These are phyloP conservation scores for Platygyra sinensis DNA, from an alignment of 64 coral and sea anemone genomes.

Conservation along the genomic window DNA sequence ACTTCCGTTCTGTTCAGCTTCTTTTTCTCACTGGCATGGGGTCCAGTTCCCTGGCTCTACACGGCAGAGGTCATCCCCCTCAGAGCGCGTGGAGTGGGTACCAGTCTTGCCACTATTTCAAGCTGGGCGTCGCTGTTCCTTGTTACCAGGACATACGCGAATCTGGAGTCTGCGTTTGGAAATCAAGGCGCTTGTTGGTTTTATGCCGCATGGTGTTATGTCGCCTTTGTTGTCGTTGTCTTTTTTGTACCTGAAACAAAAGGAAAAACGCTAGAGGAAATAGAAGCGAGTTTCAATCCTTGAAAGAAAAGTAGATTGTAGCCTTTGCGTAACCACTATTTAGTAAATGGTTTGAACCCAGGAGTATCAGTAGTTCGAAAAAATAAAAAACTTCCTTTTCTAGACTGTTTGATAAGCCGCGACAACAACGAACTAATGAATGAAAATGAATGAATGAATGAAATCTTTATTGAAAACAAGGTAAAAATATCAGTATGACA, in stretches of 20 bases:
- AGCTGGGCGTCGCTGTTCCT: slow-evolving; percentile 58
- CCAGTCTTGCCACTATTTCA: slow-evolving; percentile 31
- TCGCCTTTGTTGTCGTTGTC: slow-evolving; percentile 51
- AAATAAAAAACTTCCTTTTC: too few species aligned
- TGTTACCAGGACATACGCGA: slow-evolving; percentile 73
- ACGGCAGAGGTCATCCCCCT: slow-evolving; percentile 82
- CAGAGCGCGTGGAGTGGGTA: slow-evolving; percentile 67
- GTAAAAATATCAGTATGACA: too few species aligned
- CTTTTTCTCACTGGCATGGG: slow-evolving; percentile 72
- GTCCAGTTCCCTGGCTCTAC: slow-evolving; percentile 80
- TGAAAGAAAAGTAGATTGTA: too few species aligned
- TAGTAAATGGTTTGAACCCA: too few species aligned
- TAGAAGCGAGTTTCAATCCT: slow-evolving; percentile 23
- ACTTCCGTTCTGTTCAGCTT: slow-evolving; percentile 62
- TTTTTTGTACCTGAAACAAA: slow-evolving; percentile 75
- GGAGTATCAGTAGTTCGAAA: too few species aligned
- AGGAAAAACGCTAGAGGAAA: slow-evolving; percentile 70
- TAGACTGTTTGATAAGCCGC: too few species aligned
- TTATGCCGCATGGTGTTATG: slow-evolving; percentile 50
- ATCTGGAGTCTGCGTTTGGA: slow-evolving; percentile 10
- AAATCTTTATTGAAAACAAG: too few species aligned
- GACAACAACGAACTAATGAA: too few species aligned
- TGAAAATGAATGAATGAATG: too few species aligned
- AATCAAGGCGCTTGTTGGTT: slow-evolving; percentile 68
- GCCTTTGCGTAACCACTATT: too few species aligned